These are phyloP conservation scores for Drosophila meridiana DNA, from an alignment of 2,888 invertebrate species.

Conservation along the genomic window DNA sequence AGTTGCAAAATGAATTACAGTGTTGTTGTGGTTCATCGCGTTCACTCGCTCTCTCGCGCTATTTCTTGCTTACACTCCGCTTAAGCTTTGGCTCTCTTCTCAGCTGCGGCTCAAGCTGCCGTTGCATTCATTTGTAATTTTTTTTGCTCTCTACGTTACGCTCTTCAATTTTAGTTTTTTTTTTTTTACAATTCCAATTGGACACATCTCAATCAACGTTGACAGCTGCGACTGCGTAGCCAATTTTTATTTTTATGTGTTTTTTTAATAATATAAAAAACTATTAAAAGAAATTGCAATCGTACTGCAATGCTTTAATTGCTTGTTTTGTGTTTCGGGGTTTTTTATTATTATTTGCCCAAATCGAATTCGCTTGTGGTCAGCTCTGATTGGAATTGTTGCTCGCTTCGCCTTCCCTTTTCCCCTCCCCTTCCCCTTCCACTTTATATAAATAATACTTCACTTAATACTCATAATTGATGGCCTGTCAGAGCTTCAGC, in stretches of 20 bases:
- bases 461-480: constrained; percentile 67
- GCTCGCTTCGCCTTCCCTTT: constrained; percentile 19
- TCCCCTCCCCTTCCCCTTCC: constrained; percentile 20
- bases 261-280: constrained; percentile 15
- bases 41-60: background rate
- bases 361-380: constrained; percentile 53
- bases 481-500: constrained; percentile 59
- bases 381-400: constrained; percentile 71
- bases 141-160: constrained; percentile 22
- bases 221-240: constrained; percentile 44
- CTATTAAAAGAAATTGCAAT: constrained; percentile 31
- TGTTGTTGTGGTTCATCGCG: constrained; percentile 34
- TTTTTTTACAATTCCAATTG: constrained; percentile 16
- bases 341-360: constrained; percentile 4
- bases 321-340: background rate
- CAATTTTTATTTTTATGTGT: constrained; percentile 21
- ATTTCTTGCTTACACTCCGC: background rate
- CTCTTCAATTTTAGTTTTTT: constrained; percentile 50
- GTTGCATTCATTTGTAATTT: constrained; percentile 4
- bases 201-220: constrained; percentile 19
- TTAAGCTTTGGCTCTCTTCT: background rate
- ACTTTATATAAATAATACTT: constrained; percentile 49
- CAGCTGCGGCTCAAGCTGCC: constrained; percentile 24
- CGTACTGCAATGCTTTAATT: constrained; percentile 33
- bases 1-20: constrained; percentile 69